phyloP scores from a whole-genome alignment of 2,797 vertebrate genomes.

The Botia almorhae region DNA sequence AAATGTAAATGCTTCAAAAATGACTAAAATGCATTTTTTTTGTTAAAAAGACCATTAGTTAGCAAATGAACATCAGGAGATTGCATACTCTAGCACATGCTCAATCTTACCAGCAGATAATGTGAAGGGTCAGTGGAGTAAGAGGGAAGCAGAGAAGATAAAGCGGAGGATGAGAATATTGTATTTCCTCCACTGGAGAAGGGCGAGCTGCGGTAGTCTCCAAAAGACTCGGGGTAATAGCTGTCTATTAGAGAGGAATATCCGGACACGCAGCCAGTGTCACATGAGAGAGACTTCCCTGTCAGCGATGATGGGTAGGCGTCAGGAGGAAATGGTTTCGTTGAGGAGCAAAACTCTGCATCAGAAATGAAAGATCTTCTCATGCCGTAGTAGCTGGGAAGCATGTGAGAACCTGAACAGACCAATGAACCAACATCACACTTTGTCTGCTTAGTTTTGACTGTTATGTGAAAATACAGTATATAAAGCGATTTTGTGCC shows the following conservation, averaged over 20 bases:
- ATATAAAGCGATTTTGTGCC: not conserved
- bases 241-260: constrained; percentile 86
- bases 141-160: constrained; percentile 83
- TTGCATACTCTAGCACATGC: not conserved
- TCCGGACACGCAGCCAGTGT: constrained; percentile 75
- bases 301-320: constrained; percentile 75
- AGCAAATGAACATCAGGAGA: not conserved
- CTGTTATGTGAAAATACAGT: not conserved
- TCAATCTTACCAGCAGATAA: constrained; percentile 80
- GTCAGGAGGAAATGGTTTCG: constrained; percentile 83
- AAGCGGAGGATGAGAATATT: constrained; percentile 78
- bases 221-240: constrained; percentile 82
- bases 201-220: constrained; percentile 78
- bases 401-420: constrained; percentile 82
- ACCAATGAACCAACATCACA: not conserved
- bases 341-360: constrained; percentile 81
- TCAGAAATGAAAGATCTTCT: constrained; percentile 86
- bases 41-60: too few relatives aligned
- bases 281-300: constrained; percentile 83
- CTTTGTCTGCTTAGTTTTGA: not conserved
- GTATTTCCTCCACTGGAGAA: constrained; percentile 77
- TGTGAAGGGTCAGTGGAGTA: constrained; percentile 83
- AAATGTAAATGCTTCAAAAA: too few relatives aligned
- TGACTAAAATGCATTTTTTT: too few relatives aligned
- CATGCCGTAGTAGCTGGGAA: constrained; percentile 83